phyloP scores from a whole-genome alignment of 2,113 vertebrate genomes.

The Tamias sibiricus region DNA sequence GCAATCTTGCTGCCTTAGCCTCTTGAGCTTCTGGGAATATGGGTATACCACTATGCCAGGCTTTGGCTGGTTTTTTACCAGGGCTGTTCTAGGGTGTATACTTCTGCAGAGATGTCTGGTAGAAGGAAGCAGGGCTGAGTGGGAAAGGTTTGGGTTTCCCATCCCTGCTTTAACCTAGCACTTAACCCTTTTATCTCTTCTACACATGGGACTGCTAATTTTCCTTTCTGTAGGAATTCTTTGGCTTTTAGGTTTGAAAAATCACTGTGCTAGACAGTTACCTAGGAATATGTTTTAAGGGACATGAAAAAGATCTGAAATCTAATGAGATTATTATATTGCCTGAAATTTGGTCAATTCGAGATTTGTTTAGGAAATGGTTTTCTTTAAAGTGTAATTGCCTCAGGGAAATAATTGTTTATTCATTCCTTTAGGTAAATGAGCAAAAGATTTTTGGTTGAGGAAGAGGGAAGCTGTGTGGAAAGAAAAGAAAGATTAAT shows the following conservation, averaged over 20 bases:
- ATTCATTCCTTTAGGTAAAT: conserved; percentile 55
- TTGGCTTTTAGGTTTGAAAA: neutral
- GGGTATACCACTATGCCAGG: too few relatives aligned
- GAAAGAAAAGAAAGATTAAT: conserved; percentile 21
- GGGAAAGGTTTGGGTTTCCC: neutral
- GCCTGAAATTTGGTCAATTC: conserved; percentile 61
- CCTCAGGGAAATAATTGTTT: neutral
- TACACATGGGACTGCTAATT: neutral
- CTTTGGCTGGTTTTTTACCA: neutral
- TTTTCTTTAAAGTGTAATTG: conserved; percentile 50
- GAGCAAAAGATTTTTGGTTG: conserved; percentile 34
- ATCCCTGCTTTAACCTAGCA: neutral
- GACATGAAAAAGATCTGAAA: neutral
- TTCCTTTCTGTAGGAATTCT: neutral
- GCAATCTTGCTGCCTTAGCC: too few relatives aligned
- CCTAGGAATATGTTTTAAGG: neutral
- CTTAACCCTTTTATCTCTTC: neutral
- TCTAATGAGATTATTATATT: conserved; percentile 41
- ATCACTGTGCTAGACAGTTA: neutral
- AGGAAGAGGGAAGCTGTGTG: neutral
- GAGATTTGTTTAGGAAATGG: conserved; percentile 32
- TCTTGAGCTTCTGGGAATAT: too few relatives aligned
- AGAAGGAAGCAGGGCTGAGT: neutral
- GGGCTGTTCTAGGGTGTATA: neutral
- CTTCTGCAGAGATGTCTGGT: neutral